phyloP scores from a whole-genome alignment of 2,888 invertebrate genomes.

The Entomobrya multifasciata region DNA sequence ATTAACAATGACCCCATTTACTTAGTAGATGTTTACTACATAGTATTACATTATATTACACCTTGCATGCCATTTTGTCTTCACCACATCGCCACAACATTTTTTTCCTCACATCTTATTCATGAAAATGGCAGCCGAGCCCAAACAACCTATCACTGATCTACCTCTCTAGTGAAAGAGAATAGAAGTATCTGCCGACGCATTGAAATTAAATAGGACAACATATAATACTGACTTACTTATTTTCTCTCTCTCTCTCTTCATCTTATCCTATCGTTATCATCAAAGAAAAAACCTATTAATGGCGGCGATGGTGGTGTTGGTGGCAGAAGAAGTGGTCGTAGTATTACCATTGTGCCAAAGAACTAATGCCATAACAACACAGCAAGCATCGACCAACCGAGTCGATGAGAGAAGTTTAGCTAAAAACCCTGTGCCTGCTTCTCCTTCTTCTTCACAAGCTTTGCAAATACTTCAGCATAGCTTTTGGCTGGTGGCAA shows the following conservation, averaged over 20 bases:
- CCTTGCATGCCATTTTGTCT: neutral
- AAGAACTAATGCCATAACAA: neutral
- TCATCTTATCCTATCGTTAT: constrained; percentile 16
- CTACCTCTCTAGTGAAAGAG: constrained; percentile 34
- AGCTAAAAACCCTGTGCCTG: neutral
- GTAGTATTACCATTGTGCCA: neutral
- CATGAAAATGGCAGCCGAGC: neutral
- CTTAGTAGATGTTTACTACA: constrained; percentile 10
- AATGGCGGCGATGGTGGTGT: constrained; percentile 28
- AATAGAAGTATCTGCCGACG: constrained; percentile 10
- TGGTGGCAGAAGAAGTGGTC: neutral
- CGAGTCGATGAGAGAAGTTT: too few species aligned
- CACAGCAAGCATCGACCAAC: neutral
- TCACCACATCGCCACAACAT: too few species aligned
- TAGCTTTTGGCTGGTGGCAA: neutral
- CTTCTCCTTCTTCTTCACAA: too few species aligned
- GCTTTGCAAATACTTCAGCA: neutral
- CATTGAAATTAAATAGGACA: constrained; percentile 48
- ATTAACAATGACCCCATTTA: constrained; percentile 42
- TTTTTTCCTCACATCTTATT: constrained; percentile 18
- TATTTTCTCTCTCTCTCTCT: constrained; percentile 28
- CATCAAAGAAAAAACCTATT: constrained; percentile 17
- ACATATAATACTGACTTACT: constrained; percentile 34
- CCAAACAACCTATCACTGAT: constrained; percentile 28
- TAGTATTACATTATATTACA: neutral